These are phyloP conservation scores for Hemitrygon akajei DNA, from an alignment of 2,797 vertebrate species.

Conservation along the genomic window DNA sequence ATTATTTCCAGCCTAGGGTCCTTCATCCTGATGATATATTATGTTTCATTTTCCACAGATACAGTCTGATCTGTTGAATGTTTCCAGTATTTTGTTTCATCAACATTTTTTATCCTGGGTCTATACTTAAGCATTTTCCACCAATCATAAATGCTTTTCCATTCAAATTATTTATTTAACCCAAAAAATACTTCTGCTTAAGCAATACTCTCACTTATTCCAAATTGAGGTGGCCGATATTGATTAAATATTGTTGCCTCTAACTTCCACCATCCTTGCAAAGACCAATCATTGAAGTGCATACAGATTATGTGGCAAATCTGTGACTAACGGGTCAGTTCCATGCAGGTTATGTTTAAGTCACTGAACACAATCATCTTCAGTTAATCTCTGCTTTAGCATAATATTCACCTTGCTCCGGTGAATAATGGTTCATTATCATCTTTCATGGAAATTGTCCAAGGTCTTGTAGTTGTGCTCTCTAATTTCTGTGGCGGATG, in stretches of 20 bases:
- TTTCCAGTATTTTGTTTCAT: too few relatives aligned
- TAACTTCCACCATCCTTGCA: too few relatives aligned
- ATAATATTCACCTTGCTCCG: not conserved
- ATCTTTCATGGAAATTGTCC: slow-evolving; percentile 18
- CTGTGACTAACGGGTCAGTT: not conserved
- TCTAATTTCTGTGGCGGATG: slow-evolving; percentile 30
- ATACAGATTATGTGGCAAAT: not conserved
- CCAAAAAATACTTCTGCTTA: not conserved
- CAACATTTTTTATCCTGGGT: too few relatives aligned
- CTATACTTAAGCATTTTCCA: not conserved
- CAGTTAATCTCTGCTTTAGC: not conserved
- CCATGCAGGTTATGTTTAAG: not conserved
- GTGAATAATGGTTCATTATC: not conserved
- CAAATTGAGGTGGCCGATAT: not conserved
- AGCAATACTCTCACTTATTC: not conserved
- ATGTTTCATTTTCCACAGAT: too few relatives aligned
- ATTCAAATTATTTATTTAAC: not conserved
- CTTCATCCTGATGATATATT: too few relatives aligned
- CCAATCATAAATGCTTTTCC: not conserved
- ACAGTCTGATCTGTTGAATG: too few relatives aligned
- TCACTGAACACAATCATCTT: not conserved
- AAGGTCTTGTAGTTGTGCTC: not conserved
- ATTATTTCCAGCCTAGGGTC: too few relatives aligned
- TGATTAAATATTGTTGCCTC: not conserved
- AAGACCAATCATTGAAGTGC: not conserved